Evolutionary conservation across 1,140 invertebrate species (phyloP).

Genomic region (Melipona quadrifasciata): DNA sequence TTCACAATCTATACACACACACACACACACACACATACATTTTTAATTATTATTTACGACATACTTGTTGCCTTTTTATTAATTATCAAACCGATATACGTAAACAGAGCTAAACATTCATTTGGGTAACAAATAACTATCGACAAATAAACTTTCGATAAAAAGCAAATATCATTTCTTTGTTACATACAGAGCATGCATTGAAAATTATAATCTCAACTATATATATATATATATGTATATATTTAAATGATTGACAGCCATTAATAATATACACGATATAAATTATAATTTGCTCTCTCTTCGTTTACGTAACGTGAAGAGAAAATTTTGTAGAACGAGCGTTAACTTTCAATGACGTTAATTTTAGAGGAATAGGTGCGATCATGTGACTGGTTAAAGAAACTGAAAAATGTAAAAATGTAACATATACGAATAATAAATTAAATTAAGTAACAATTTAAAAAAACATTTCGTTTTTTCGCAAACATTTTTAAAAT

Average conservation of each 20-base stretch:
- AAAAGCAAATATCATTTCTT: neutral
- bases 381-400: neutral
- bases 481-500: neutral
- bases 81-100: neutral
- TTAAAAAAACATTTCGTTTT: neutral
- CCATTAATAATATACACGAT: neutral
- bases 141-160: neutral
- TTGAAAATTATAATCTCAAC: neutral
- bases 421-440: neutral
- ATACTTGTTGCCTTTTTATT: neutral
- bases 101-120: neutral
- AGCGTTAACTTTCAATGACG: neutral
- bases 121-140: neutral
- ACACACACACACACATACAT: too few relatives aligned
- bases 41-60: neutral
- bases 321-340: neutral
- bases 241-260: neutral
- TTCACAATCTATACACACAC: neutral
- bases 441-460: neutral
- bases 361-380: neutral
- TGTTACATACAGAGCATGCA: neutral
- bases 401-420: neutral
- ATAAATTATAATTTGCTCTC: neutral
- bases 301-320: neutral
- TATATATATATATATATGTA: neutral